Base-by-base conservation (phyloP, 1,140 invertebrate genomes). In the Phymorhynchus buccinoides region DNA sequence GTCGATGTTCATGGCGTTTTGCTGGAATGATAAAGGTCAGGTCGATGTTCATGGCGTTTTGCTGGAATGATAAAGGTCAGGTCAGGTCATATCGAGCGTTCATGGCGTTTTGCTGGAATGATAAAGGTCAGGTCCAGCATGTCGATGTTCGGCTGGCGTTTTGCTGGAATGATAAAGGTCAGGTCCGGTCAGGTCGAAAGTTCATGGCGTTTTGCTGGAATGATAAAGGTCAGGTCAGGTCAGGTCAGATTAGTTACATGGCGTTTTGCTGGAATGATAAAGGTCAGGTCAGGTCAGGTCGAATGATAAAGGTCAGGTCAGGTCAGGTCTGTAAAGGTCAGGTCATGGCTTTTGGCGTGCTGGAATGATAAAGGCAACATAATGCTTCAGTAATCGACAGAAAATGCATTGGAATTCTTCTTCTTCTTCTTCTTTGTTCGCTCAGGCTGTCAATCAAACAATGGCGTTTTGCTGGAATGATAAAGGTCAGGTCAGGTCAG, bases 1-100 rank as follows among this genome's bases (percentile, higher is more conserved):
- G 91, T 98, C 97, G 37, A 98, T 95, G 87, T 96, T 96, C 22
- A 96, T 94, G 1, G 96, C 95, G 27, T 96, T 95, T 75, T 95
- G 93, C 32, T 93, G 87, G 68, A 94, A 89, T 81, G 37, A 75
- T 98, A 0, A 96, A 95, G 32, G 96, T 96, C 42, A 98, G 91
- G 91, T 98, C 97, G 37, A 98, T 95, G 87, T 96, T 96, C 22
- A 96, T 94, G 1, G 96, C 95, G 27, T 96, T 95, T 75, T 95
- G 93, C 32, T 93, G 87, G 68, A 94, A 89, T 81, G 37, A 75
- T 90, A 87, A 97, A n/a, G n/a, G n/a, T n/a, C n/a, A n/a, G n/a
- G n/a, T n/a, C n/a, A n/a, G n/a, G n/a, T n/a, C 41, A 98, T 91
- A 91, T 98, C n/a, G n/a, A 39, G 97, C 95, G 87, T 96, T 96